A percentile compares a stretch with the other conserved stretches of the same genome.
These are phyloP conservation scores for Mustela nigripes DNA, from an alignment of 2,113 vertebrate genomes.

Conservation along the genomic window DNA sequence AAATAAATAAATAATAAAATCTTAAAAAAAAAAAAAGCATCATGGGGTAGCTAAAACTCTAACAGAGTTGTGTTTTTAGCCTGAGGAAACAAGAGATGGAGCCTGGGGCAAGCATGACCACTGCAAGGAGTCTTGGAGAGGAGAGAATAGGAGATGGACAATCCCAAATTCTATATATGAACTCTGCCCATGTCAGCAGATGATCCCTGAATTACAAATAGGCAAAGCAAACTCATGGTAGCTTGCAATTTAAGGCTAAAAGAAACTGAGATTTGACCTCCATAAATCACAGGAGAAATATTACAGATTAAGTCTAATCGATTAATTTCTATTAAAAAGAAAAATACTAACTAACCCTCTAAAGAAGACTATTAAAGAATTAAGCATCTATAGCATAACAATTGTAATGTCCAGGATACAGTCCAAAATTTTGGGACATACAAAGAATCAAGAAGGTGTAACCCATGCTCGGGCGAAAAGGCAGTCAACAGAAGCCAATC, in stretches of 20 bases:
- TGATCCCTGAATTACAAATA: not conserved
- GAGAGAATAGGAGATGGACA: not conserved
- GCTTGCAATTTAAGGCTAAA: not conserved
- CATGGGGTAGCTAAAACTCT: not conserved
- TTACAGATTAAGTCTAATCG: not conserved
- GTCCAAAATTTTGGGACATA: not conserved
- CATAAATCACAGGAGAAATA: not conserved
- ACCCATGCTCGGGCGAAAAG: not conserved
- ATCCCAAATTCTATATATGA: not conserved
- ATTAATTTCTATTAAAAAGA: not conserved
- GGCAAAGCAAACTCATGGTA: not conserved
- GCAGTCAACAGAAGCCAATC: not conserved
- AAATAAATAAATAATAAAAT: no score
- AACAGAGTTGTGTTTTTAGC: not conserved
- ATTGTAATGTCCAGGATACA: not conserved
- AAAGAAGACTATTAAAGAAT: not conserved
- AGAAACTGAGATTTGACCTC: not conserved
- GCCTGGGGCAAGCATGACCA: not conserved
- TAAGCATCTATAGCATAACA: not conserved
- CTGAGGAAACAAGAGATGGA: not conserved
- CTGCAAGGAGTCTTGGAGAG: not conserved
- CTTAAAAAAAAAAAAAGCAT: no score
- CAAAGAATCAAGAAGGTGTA: not conserved
- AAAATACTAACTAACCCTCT: not conserved
- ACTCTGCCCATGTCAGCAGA: not conserved